Conservation (phyloP, 1,140 invertebrate genomes). For the Drosophila subpulchrella region DNA sequence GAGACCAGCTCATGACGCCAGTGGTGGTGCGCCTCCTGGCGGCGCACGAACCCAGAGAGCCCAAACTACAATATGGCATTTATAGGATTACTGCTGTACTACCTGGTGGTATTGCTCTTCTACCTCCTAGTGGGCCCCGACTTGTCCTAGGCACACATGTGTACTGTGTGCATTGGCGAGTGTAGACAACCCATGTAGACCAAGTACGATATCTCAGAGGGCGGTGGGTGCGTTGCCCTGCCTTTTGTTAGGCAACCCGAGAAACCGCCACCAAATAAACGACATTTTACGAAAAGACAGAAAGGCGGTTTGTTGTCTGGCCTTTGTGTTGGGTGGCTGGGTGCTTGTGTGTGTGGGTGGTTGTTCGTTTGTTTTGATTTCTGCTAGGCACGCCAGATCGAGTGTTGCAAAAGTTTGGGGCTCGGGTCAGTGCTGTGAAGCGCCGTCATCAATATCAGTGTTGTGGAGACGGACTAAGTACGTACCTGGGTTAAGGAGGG, state of each 20-base stretch:
- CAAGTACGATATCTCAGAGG: slow-evolving; percentile 24
- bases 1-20: slow-evolving; percentile 55
- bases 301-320: background rate
- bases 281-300: slow-evolving; percentile 10
- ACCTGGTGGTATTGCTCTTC: slow-evolving; percentile 42
- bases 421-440: background rate
- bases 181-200: background rate
- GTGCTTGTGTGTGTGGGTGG: background rate
- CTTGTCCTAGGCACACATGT: slow-evolving; percentile 22
- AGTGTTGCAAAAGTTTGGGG: slow-evolving; percentile 7
- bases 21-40: slow-evolving; percentile 30
- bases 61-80: slow-evolving; percentile 29
- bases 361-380: slow-evolving; percentile 29
- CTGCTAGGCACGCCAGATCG: slow-evolving; percentile 1
- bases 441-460: background rate
- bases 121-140: slow-evolving; percentile 29
- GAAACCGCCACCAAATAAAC: slow-evolving; percentile 20
- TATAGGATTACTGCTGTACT: slow-evolving; percentile 53
- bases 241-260: slow-evolving; percentile 32
- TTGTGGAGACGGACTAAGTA: background rate
- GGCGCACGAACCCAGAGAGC: slow-evolving; percentile 32
- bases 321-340: background rate
- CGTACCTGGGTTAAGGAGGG: background rate
- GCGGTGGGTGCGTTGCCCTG: slow-evolving; percentile 36
- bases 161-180: background rate